phyloP scores from a whole-genome alignment of 2,113 vertebrate genomes.

The Percina caprodes region DNA sequence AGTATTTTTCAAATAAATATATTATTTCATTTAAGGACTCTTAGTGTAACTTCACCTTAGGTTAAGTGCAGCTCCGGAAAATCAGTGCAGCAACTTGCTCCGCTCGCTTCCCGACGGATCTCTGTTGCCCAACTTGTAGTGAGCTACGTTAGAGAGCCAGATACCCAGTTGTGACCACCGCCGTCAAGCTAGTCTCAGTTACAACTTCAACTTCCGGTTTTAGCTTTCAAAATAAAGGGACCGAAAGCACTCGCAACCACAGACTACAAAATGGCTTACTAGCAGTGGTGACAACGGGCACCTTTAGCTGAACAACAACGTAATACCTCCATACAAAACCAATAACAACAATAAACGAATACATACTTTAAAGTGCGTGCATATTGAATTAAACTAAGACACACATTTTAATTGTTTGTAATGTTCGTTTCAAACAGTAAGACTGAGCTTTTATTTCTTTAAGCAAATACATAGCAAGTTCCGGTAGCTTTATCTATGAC shows the following conservation, averaged over 20 bases:
- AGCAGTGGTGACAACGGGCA: too few relatives aligned
- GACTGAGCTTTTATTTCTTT: slow-evolving; percentile 32
- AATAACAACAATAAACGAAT: too few relatives aligned
- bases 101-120: slow-evolving; percentile 55
- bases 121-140: slow-evolving; percentile 68
- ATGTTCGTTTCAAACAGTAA: not conserved
- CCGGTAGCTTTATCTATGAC: slow-evolving; percentile 8
- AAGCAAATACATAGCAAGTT: not conserved
- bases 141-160: slow-evolving; percentile 38
- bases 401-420: accelerated
- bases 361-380: not conserved
- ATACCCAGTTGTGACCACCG: slow-evolving; percentile 66
- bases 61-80: slow-evolving; percentile 51
- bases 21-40: not conserved
- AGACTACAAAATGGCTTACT: too few relatives aligned
- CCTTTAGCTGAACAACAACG: not conserved
- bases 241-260: not conserved
- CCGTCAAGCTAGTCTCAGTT: accelerated
- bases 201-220: not conserved
- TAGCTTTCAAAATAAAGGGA: slow-evolving; percentile 24
- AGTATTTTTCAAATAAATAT: accelerated
- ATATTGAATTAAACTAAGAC: too few relatives aligned
- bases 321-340: not conserved
- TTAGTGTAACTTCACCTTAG: slow-evolving; percentile 64
- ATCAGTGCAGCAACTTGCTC: slow-evolving; percentile 63